Evolutionary conservation across 2,797 vertebrate genomes (phyloP).

Genomic region (Botia almorhae): DNA sequence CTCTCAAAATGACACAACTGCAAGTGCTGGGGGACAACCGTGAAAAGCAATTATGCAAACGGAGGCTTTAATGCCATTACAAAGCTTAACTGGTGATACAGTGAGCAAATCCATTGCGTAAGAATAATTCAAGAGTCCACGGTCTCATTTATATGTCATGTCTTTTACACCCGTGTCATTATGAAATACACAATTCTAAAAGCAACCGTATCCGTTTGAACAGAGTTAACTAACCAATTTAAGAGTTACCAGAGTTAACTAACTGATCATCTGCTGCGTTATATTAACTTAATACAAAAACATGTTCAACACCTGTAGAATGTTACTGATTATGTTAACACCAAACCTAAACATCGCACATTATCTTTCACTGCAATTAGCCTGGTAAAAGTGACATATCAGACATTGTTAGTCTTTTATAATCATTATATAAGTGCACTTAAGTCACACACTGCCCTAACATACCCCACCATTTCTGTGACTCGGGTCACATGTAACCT

Average conservation of each 20-base stretch:
- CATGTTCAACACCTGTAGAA: neutral
- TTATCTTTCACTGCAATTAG: too few relatives aligned
- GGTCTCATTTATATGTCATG: slow-evolving; percentile 14
- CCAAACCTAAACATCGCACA: too few relatives aligned
- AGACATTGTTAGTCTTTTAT: too few relatives aligned
- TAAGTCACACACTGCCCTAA: too few relatives aligned
- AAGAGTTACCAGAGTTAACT: too few relatives aligned
- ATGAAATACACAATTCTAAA: slow-evolving; percentile 30
- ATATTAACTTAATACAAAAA: slow-evolving; percentile 1
- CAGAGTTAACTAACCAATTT: slow-evolving; percentile 27
- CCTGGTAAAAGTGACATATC: too few relatives aligned
- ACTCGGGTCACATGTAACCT: too few relatives aligned
- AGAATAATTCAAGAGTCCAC: slow-evolving; percentile 42
- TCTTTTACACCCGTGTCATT: slow-evolving; percentile 23
- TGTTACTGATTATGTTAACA: too few relatives aligned
- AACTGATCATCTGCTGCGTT: slow-evolving; percentile 5
- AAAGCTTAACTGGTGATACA: slow-evolving; percentile 13
- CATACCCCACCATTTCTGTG: too few relatives aligned
- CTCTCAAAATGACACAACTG: neutral
- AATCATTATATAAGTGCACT: too few relatives aligned
- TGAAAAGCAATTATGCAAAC: slow-evolving; percentile 14
- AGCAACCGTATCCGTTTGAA: neutral
- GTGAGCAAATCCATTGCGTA: slow-evolving; percentile 1
- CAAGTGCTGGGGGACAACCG: neutral
- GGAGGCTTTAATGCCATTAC: slow-evolving; percentile 14